Evolutionary conservation across 1,140 invertebrate genomes (phyloP), one percentile per base, ranked within the genome.

Genomic region (Drosophila kikkawai): DNA sequence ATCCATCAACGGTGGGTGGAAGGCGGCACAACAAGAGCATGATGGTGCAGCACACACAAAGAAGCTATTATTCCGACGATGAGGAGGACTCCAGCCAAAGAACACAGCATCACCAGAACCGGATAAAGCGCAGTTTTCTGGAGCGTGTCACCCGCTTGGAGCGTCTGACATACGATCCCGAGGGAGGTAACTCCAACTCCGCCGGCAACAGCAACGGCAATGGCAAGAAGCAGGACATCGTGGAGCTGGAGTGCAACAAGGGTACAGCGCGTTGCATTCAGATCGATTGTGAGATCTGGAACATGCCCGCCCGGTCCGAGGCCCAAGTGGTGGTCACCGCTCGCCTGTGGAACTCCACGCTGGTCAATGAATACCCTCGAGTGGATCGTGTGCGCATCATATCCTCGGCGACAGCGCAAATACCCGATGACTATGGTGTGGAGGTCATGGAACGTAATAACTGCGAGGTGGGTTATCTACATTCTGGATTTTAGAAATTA

Each of bases 321-420:
- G 96, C 96, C 2, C 96, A 95, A 1, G 97, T 99, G 68, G 95
- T 95, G 42, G 95, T 98, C 19, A 95, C 95, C 84, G 96, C 97
- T 2, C 95, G 97, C 55, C 93, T 99, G 8, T 99, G 98, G 98
- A 98, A 98, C 94, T 95, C 96, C 1, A 98, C 98, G 0, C 93
- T 99, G 13, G 96, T 97, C 1, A 96, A 97, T 91, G 96, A 98
- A 92, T 98, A 98, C 93, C 96, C 96, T 0, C 94, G 95, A 50
- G 96, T 98, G n/a, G 96, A 97, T 91, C 94, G 95, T 47, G 97
- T 98, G 0, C 95, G 95, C 78, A 97, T 98, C 56, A 94, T 95
- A 36, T 98, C 97, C 0, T 94, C 94, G 55, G 97, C 97, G 1
- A 94, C 94, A 75, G 95, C 98, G 37, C 92, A 95, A 70, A 95